Percentiles rank a stretch among this genome's conserved stretches.
Conservation (phyloP, 2,888 invertebrate species). For the Clostera curtula region DNA sequence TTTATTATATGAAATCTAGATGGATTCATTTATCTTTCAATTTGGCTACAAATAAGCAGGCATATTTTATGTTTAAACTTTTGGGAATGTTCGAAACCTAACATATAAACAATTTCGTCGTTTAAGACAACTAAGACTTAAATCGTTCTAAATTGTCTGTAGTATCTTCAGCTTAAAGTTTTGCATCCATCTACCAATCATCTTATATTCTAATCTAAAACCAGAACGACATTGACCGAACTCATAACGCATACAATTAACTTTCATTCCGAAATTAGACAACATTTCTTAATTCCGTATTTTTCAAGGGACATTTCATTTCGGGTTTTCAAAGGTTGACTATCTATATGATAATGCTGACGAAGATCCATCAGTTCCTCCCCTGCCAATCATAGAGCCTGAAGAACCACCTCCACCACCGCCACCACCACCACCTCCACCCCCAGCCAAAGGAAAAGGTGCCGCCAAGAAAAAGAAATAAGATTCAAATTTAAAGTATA, state of each 20-base stretch:
- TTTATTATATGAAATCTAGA: too few relatives aligned
- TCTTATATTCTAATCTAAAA: too few relatives aligned
- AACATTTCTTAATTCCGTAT: not conserved
- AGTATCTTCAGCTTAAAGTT: too few relatives aligned
- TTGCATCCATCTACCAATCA: too few relatives aligned
- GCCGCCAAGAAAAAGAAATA: conserved; percentile 17
- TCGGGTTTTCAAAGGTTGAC: conserved; percentile 41
- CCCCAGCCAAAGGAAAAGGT: conserved; percentile 14
- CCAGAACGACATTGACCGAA: not conserved
- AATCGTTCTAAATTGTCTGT: too few relatives aligned
- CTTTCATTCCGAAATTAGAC: not conserved
- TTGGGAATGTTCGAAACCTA: too few relatives aligned
- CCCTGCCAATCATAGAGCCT: conserved; percentile 23
- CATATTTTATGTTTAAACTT: too few relatives aligned
- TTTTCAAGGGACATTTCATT: too few relatives aligned
- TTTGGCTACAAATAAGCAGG: too few relatives aligned
- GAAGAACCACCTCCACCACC: conserved; percentile 18
- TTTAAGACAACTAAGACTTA: too few relatives aligned
- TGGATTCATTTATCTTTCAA: too few relatives aligned
- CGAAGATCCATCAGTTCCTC: conserved; percentile 56
- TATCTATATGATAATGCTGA: conserved; percentile 52
- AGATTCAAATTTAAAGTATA: not conserved
- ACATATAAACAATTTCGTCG: too few relatives aligned
- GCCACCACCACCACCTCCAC: conserved; percentile 13
- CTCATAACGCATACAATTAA: not conserved